Base-by-base conservation (phyloP, 64 coral and sea anemone genomes). In the Trachythela sp. region DNA sequence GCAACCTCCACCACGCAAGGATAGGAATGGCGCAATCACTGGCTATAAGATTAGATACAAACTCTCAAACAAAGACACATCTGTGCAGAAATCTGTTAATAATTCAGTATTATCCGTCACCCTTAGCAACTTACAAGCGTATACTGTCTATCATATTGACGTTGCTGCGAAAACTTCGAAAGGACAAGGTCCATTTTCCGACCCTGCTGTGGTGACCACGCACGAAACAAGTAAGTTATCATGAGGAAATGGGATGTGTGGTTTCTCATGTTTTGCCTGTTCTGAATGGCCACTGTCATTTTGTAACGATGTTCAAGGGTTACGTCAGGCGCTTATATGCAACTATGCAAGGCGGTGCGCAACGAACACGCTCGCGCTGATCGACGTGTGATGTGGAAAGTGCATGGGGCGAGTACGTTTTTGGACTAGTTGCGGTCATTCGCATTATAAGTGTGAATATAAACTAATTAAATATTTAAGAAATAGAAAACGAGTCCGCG, bases 171-270 rank as follows among this genome's bases (percentile, higher is more conserved):
- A 37, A 9, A 80, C 75, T 10, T 37, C 31, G 13, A 37, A 29
- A 39, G 75, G 75, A 35, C 75, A 37, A 39, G 75, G 75, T 15
- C 75, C 75, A 17, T 80, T 37, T 80, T 37, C 75, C 0, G 20
- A 14, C 4, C 0, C 31, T 35, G 75, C 37, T 18, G 75, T 37
- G 13, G 75, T 80, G 20, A 80, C 75, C 14, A 80, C 75, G 75
- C 33, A 80, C 31, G 75, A 80, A 80, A 39, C 33, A 80, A 35
- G 75, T 80, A 80, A 80, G 75, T 36, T 45, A 64, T 8, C 56
- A 64, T 8, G 3, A 64, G 24, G 22, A 20, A 52, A 52, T 11
- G 22, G 0, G 1, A 52, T 52, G 13, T 52, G 8, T 52, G 13
- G 49, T 52, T 15, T 11, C 13, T 15, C 22, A 20, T 52, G 49